A percentile compares a stretch with the other conserved stretches of the same genome.
Conservation (phyloP, 2,113 vertebrate species). For the Motacilla alba region DNA sequence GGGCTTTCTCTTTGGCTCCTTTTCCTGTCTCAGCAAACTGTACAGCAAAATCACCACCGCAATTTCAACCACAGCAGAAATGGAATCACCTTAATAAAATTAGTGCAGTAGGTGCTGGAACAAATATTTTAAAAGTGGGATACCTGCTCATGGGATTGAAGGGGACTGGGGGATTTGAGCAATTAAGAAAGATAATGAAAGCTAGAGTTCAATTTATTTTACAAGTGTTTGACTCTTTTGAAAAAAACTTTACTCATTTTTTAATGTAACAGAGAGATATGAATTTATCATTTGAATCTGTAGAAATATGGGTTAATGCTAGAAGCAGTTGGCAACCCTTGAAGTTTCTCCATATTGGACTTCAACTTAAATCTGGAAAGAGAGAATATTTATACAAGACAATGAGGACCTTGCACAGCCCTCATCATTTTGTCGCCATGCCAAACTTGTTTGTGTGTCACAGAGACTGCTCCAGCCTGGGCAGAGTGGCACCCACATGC, state of each 20-base stretch:
- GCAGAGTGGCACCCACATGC: accelerated
- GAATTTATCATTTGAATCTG: neutral
- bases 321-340: neutral
- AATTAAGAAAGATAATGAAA: neutral
- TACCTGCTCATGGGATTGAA: neutral
- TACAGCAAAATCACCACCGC: neutral
- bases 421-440: neutral
- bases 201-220: neutral
- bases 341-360: neutral
- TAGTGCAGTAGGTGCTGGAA: neutral
- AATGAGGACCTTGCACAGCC: neutral
- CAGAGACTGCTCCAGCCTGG: neutral
- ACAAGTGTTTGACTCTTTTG: neutral
- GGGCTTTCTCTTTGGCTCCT: neutral
- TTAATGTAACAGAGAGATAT: neutral
- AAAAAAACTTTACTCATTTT: neutral
- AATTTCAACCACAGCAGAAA: neutral
- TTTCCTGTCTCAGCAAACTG: neutral
- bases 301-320: neutral
- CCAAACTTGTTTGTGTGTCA: accelerated
- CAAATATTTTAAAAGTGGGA: neutral
- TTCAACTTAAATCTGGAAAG: neutral
- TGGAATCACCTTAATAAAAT: neutral
- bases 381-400: neutral
- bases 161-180: neutral